Evolutionary conservation across 2,797 vertebrate genomes (phyloP), one percentile per base, ranked within the genome.

Genomic region (Sebastes hubbsi): DNA sequence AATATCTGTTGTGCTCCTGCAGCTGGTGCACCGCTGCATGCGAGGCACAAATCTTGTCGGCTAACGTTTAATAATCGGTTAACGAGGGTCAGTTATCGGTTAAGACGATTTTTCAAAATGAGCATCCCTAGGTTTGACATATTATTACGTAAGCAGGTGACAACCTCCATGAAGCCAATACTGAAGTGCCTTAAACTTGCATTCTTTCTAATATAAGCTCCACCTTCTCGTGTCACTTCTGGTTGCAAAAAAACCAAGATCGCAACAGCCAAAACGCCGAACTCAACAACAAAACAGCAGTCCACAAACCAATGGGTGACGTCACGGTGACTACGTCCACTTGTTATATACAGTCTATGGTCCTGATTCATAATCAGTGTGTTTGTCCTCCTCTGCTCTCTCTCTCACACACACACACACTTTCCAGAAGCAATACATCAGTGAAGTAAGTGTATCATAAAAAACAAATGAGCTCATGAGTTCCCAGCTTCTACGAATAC

Each of bases 301-400:
- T 52, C 8, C 49, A 52, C 18, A n/a, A n/a, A n/a, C 20, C 49
- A 52, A 14, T 52, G 49, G 49, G 0, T n/a, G 49, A 52, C 18
- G 8, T 52, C 49, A 52, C 4, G 8, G 18, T 52, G 49, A 52
- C 49, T 52, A 52, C 20, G 20, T 52, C 20, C 49, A 52, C 20
- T 52, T 52, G 8, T 52, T 52, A 9, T 10, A 52, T 52, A n/a
- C 49, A 52, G 49, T 52, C 49, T 52, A 52, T 52, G 20, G 20
- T 52, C 20, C 72, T 69, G n/a, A 36, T 68, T 62, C 54, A 63
- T 49, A 66, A 69, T 68, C 24, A 24, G 46, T 64, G 72, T 22
- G n/a, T 77, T 77, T 85, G 79, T 88, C 84, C 86, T 80, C 66
- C 72, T 55, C 56, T 82, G 67, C 22, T 79, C 82, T 82, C 38